Evolutionary conservation across 2,888 invertebrate species (phyloP).

Genomic region (Sphinx pinastri): DNA sequence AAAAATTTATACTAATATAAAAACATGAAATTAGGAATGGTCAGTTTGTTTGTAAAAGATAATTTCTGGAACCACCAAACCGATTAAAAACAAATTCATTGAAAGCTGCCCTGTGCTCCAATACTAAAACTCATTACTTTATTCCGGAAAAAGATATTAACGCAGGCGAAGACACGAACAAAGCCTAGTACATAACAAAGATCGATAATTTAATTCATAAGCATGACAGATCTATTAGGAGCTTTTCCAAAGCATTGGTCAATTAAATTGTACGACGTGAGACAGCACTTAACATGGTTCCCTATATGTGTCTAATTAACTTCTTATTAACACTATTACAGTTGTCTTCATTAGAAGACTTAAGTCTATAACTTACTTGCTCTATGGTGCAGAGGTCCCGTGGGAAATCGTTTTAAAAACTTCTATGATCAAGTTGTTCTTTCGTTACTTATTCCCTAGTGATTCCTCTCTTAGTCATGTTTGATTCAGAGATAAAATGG

Average conservation of each 20-base stretch:
- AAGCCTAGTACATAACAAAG: background rate
- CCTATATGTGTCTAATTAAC: background rate
- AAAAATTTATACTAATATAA: too few relatives aligned
- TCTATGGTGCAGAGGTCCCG: background rate
- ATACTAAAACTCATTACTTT: too few relatives aligned
- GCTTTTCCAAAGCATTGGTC: background rate
- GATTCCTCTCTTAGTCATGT: too few relatives aligned
- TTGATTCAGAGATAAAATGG: too few relatives aligned
- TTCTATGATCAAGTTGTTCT: background rate
- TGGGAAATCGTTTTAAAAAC: background rate
- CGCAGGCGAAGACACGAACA: background rate
- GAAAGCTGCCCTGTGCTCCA: too few relatives aligned
- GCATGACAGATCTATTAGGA: background rate
- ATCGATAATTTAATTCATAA: background rate
- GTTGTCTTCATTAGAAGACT: background rate
- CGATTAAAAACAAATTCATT: too few relatives aligned
- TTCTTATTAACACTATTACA: slow-evolving; percentile 18
- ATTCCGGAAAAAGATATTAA: too few relatives aligned
- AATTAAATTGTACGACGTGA: slow-evolving; percentile 8
- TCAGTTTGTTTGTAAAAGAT: too few relatives aligned
- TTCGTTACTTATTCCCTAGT: too few relatives aligned
- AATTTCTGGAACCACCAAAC: too few relatives aligned
- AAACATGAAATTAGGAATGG: too few relatives aligned
- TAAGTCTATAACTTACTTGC: background rate
- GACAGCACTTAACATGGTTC: slow-evolving; percentile 6